Evolutionary conservation across 2,888 invertebrate genomes (phyloP), one percentile per base, ranked within the genome.

Genomic region (Drosophila mercatorum): DNA sequence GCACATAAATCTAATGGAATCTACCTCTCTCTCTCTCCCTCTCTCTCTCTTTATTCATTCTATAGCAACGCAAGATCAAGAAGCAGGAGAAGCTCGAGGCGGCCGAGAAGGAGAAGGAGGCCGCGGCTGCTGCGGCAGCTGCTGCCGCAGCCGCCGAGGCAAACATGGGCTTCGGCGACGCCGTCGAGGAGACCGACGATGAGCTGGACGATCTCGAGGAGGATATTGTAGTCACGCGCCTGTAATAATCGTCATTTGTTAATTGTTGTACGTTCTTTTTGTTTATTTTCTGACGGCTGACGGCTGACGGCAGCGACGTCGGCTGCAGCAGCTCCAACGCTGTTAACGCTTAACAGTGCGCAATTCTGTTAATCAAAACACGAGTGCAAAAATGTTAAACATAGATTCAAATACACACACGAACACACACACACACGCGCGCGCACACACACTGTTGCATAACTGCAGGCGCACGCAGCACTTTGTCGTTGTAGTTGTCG

Each of bases 121-220:
- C 89, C 5, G 94, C 94, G 57, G 95, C 95, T 36, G 96, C 95
- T 11, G 95, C 95, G 66, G 94, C 95, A 69, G 94, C 94, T 75
- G 95, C 95, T 31, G 89, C 90, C 60, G 91, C 92, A 44, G 87
- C 87, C 71, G 84, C 87, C 46, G 84, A 86, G 56, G 83, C 84
- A 36, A 80, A 70, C 55, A 74, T 69, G 51, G 80, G 61, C 44
- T 65, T 58, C n/a, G 71, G 78, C 76, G 85, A 93, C 41, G 91
- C 88, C 46, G 94, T 95, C 26, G 97, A 97, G 92, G 97, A 97
- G 93, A 96, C 96, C 69, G 97, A 97, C 91, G 97, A 96, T 92
- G 96, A 97, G 91, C 96, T 96, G 91, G 97, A 97, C 93, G 97
- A 97, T 93, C 95, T 97, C 87, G 97, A 97, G 93, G 97, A 97